A percentile compares a stretch with the other conserved stretches of the same genome.
Evolutionary conservation across 1,140 invertebrate genomes (phyloP).

Genomic region (Listronotus oregonensis): DNA sequence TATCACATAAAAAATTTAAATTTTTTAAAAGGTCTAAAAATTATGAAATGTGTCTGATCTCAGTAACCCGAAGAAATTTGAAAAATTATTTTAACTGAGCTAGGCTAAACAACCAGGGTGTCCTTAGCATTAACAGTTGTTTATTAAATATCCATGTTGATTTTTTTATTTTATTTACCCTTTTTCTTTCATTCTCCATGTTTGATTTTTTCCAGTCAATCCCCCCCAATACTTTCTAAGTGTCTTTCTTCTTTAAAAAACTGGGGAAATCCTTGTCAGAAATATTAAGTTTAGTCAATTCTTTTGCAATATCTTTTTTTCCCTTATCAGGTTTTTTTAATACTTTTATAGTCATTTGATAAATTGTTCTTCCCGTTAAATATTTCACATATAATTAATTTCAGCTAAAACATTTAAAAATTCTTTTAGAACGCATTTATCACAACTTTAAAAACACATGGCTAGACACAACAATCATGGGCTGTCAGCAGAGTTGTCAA

Average conservation of each 20-base stretch:
- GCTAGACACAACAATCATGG: neutral
- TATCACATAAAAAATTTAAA: too few relatives aligned
- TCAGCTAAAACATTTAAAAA: conserved; percentile 3
- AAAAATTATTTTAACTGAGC: too few relatives aligned
- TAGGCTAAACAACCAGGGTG: too few relatives aligned
- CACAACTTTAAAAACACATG: conserved; percentile 10
- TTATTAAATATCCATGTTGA: too few relatives aligned
- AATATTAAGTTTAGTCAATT: conserved; percentile 27
- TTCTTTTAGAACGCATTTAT: conserved; percentile 9
- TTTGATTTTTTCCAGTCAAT: conserved; percentile 73
- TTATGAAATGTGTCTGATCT: too few relatives aligned
- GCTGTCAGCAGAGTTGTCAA: too few relatives aligned
- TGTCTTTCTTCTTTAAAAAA: conserved; percentile 75
- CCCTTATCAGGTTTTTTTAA: conserved; percentile 15
- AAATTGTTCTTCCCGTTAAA: neutral
- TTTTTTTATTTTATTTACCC: conserved; percentile 71
- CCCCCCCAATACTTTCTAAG: conserved; percentile 75
- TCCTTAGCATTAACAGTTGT: too few relatives aligned
- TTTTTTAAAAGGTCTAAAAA: too few relatives aligned
- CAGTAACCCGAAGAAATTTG: too few relatives aligned
- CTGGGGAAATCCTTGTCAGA: conserved; percentile 66
- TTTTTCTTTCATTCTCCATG: conserved; percentile 91
- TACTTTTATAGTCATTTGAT: neutral
- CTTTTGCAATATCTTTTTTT: conserved; percentile 6
- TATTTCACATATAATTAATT: neutral